Evolutionary conservation across 2,113 vertebrate genomes (phyloP), one percentile per base, ranked within the genome.

Genomic region (Pan paniscus): DNA sequence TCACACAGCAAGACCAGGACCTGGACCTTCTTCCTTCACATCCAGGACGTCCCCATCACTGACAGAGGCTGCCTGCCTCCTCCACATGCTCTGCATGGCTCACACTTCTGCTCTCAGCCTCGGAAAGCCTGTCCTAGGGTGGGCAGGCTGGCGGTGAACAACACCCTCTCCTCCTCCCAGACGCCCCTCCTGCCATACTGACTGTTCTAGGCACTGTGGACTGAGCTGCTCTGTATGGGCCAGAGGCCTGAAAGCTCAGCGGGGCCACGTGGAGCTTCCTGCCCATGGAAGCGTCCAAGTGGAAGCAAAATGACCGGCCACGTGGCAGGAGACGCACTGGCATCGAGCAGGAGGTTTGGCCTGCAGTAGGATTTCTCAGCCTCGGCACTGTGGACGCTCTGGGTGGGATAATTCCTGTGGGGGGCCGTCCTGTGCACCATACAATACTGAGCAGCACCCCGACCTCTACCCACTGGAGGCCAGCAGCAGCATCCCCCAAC

Each of bases 361-460:
- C 30, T 1, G 30, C 17, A n/a, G n/a, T 30, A 32, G 27, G 48
- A 13, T 40, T 48, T 57, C 76, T 70, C 68, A 8, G 4, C 43
- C 57, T 55, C 0, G 9, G 50, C 40, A 0, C 38, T 27, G 1
- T 0, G 27, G 52, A 59, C 40, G 12, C 13, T 76, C 46, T 0
- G 38, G 70, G 35, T 7, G 25, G 0, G 0, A 9, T 55, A 7
- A 14, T 14, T 11, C n/a, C n/a, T 17, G 27, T 17, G 8, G 25
- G 46, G 35, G 30, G 3, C 40, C 23, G 0, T 40, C 61, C 83
- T 43, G 17, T 7, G 64, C 59, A 1, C 1, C 46, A 7, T 5
- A 14, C n/a, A 32, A 12, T 43, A 13, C 11, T 46, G 2, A 67
- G 12, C 43, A 9, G 30, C 25, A 38, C 22, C 23, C 59, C 1